Conservation (phyloP, 2,113 vertebrate species). For the Cyanistes caeruleus region DNA sequence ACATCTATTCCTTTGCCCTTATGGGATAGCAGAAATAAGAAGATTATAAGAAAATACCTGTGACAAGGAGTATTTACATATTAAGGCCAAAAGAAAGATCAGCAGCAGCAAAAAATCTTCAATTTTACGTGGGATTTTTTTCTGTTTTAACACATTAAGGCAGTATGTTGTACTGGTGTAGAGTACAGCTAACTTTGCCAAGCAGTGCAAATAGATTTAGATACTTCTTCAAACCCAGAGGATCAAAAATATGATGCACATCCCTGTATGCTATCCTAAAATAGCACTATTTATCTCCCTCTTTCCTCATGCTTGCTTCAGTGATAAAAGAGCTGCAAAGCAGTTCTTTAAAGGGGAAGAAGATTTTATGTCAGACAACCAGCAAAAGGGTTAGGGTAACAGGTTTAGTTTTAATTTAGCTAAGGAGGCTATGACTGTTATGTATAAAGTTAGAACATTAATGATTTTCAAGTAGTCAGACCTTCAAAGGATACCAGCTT, state of each 20-base stretch:
- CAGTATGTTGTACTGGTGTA: background rate
- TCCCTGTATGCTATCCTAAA: background rate
- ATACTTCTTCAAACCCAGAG: background rate
- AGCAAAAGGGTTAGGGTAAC: background rate
- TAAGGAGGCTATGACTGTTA: background rate
- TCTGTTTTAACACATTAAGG: background rate
- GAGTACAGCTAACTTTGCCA: background rate
- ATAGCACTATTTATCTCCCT: background rate
- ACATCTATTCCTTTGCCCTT: background rate
- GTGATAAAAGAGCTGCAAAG: background rate
- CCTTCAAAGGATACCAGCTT: background rate
- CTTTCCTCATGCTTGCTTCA: background rate
- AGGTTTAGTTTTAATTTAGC: background rate
- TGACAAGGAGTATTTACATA: background rate
- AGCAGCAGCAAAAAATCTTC: background rate
- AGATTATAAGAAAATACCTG: slow-evolving; percentile 27
- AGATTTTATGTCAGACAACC: background rate
- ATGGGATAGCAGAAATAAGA: background rate
- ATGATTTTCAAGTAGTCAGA: background rate
- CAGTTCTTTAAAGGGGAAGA: background rate
- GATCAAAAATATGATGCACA: background rate
- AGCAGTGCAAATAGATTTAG: background rate
- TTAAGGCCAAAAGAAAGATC: background rate
- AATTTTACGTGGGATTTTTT: background rate
- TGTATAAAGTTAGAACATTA: background rate